Conservation (phyloP, 2,113 vertebrate species). For the Periophthalmodon schlosseri region DNA sequence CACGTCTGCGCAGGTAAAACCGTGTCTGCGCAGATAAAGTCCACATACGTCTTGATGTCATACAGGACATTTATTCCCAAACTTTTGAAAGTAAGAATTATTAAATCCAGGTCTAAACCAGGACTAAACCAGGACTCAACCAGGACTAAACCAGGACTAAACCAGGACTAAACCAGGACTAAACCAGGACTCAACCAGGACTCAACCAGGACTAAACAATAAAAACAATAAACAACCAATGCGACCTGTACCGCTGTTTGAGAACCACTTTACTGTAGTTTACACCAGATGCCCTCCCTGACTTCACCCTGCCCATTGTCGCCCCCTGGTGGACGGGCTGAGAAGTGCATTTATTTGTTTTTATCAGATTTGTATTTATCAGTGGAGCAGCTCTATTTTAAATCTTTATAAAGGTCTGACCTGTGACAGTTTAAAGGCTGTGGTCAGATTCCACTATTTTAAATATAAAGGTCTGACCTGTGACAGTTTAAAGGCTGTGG, state of each 20-base stretch:
- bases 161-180: not conserved
- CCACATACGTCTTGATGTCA: not conserved
- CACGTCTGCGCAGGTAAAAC: too few species aligned
- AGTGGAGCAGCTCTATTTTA: not conserved
- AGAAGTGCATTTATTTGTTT: not conserved
- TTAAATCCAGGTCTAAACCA: too few species aligned
- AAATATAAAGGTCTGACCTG: not conserved
- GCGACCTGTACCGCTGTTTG: too few species aligned
- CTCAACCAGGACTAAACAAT: not conserved
- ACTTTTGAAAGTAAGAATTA: too few species aligned
- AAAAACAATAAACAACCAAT: too few species aligned
- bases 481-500: not conserved
- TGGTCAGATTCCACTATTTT: not conserved
- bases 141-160: not conserved
- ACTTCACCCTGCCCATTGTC: not conserved
- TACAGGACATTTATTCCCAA: too few species aligned
- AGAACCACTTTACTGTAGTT: not conserved
- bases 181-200: not conserved
- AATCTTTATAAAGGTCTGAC: not conserved
- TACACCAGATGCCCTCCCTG: not conserved
- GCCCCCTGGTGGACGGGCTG: not conserved
- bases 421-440: not conserved
- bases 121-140: not conserved
- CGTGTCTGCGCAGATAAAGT: too few species aligned
- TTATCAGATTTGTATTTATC: not conserved